phyloP scores from a whole-genome alignment of 2,113 vertebrate species.

The Apodemus speciosus region DNA sequence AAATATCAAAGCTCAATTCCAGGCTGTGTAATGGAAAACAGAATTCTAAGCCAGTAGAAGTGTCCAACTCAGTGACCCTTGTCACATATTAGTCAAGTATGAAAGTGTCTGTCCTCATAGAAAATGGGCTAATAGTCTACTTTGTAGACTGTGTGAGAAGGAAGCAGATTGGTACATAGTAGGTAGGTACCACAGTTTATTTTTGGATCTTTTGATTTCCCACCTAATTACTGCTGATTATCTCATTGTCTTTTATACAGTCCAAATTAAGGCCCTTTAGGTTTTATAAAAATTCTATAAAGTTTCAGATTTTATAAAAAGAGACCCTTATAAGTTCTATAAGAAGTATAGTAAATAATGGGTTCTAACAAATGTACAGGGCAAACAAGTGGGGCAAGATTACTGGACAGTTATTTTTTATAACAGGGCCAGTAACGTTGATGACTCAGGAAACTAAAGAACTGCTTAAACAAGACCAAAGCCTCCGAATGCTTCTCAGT shows the following conservation, averaged over 20 bases:
- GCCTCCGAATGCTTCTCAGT: background rate
- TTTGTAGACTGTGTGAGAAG: background rate
- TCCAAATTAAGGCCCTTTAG: background rate
- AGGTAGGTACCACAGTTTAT: background rate
- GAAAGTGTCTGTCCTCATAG: background rate
- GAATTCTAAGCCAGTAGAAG: background rate
- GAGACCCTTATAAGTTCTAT: background rate
- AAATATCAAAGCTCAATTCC: conserved; percentile 8
- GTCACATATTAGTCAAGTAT: background rate
- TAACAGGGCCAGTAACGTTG: background rate
- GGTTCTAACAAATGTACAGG: background rate
- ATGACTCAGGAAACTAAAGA: background rate
- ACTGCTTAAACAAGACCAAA: background rate
- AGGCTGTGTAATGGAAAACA: background rate
- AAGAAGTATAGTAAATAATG: background rate
- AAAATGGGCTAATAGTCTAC: background rate
- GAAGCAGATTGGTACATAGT: background rate
- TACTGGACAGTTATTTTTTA: background rate
- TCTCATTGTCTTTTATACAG: background rate
- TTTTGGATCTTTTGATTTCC: conserved; percentile 34
- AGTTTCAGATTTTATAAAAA: conserved; percentile 7
- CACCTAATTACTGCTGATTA: background rate
- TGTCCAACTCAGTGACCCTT: background rate
- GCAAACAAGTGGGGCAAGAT: background rate
- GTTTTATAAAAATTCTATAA: conserved; percentile 14